Percentiles rank a stretch among this genome's conserved stretches.
Evolutionary conservation across 1,140 invertebrate species (phyloP).

Genomic region (Dendroctonus valens): DNA sequence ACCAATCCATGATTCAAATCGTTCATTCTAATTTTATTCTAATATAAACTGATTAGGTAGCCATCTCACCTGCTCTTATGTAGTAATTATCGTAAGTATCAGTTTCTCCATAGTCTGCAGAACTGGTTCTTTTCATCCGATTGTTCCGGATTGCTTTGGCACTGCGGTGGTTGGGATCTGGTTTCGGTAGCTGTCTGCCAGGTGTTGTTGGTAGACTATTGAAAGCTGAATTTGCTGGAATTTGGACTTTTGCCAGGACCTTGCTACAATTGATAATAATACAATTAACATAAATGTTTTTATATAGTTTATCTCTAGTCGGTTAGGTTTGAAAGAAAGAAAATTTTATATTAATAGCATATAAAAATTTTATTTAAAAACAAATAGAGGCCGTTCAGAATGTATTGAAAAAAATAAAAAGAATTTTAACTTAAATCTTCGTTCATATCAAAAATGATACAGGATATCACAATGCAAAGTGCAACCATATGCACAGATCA

Average conservation of each 20-base stretch:
- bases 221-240: conserved; percentile 47
- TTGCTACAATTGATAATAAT: conserved; percentile 27
- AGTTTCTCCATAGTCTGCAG: conserved; percentile 45
- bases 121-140: conserved; percentile 46
- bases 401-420: too few relatives aligned
- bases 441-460: too few relatives aligned
- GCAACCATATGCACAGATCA: too few relatives aligned
- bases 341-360: too few relatives aligned
- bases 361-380: too few relatives aligned
- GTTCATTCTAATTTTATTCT: too few relatives aligned
- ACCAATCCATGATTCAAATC: too few relatives aligned
- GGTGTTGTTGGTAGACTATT: conserved; percentile 57
- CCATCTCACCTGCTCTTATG: conserved; percentile 37
- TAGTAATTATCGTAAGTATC: conserved; percentile 44
- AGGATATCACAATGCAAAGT: too few relatives aligned
- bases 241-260: conserved; percentile 39
- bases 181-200: conserved; percentile 56
- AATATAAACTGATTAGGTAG: neutral
- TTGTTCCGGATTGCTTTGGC: conserved; percentile 43
- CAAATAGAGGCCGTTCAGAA: too few relatives aligned
- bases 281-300: neutral
- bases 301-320: neutral
- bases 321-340: too few relatives aligned
- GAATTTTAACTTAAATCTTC: too few relatives aligned
- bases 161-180: conserved; percentile 45